Evolutionary conservation across 1,140 invertebrate species (phyloP).

Genomic region (Drosophila arawakana): DNA sequence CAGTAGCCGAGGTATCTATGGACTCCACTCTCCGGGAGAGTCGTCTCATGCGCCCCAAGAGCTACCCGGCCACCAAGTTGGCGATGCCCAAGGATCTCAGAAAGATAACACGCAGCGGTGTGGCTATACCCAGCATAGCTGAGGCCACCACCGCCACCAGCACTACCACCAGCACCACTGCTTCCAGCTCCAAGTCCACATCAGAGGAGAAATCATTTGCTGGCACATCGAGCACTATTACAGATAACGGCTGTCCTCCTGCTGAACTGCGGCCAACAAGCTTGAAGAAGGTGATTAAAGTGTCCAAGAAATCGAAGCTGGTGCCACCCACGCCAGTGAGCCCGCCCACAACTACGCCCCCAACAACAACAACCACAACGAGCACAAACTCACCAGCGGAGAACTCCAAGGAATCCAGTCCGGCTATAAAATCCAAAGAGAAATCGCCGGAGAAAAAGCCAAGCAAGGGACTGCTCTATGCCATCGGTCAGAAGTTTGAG

Average conservation of each 20-base stretch:
- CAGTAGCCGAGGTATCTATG: background rate
- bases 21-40: constrained; percentile 53
- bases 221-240: constrained; percentile 30
- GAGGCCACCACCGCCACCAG: constrained; percentile 25
- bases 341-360: constrained; percentile 29
- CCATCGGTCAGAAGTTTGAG: constrained; percentile 89
- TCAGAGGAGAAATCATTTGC: constrained; percentile 63
- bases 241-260: constrained; percentile 56
- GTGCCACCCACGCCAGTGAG: constrained; percentile 62
- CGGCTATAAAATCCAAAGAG: constrained; percentile 62
- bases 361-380: constrained; percentile 42
- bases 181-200: constrained; percentile 55
- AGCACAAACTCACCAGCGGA: constrained; percentile 71
- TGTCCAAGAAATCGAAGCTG: constrained; percentile 76
- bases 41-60: constrained; percentile 84
- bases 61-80: constrained; percentile 85
- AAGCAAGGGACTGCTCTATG: constrained; percentile 84
- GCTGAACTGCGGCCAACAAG: constrained; percentile 55
- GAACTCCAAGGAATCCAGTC: constrained; percentile 75
- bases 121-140: constrained; percentile 60
- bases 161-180: background rate
- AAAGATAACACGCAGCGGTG: constrained; percentile 67
- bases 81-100: constrained; percentile 78
- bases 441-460: constrained; percentile 79
- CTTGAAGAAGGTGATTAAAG: constrained; percentile 70